These are phyloP conservation scores for Drosophila triauraria DNA, from an alignment of 1,140 invertebrate genomes.

Conservation along the genomic window DNA sequence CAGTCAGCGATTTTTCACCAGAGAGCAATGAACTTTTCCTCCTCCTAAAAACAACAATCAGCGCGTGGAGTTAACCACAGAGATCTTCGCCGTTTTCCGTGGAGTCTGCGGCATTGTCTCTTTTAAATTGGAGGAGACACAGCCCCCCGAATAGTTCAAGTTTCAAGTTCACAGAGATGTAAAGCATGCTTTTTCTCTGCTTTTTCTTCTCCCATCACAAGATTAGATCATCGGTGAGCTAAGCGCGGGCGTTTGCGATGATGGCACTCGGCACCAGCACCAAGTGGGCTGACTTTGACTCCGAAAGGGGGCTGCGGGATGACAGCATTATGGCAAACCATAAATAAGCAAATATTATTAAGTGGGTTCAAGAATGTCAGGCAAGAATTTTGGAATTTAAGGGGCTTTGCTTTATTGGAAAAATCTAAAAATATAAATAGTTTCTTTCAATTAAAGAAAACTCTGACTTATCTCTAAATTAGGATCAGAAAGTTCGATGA, in stretches of 20 bases:
- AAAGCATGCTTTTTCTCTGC: slow-evolving; percentile 17
- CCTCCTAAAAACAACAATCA: neutral
- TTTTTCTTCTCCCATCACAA: slow-evolving; percentile 14
- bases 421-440: too few species aligned
- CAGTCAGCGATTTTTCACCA: slow-evolving; percentile 63
- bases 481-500: neutral
- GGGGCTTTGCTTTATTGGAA: neutral
- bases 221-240: slow-evolving; percentile 71
- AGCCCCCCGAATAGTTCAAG: slow-evolving; percentile 5
- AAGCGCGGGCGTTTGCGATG: slow-evolving; percentile 58
- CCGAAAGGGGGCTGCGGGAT: neutral
- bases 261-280: neutral
- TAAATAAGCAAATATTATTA: slow-evolving; percentile 4
- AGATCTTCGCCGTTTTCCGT: slow-evolving; percentile 21
- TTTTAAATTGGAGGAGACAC: neutral
- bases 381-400: neutral
- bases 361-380: neutral
- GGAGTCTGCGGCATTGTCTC: slow-evolving; percentile 34
- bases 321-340: slow-evolving; percentile 15
- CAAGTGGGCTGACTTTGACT: neutral
- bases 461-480: neutral
- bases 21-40: slow-evolving; percentile 61
- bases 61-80: slow-evolving; percentile 25
- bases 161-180: slow-evolving; percentile 59
- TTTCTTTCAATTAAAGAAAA: too few species aligned